A percentile compares a stretch with the other conserved stretches of the same genome.
Conservation (phyloP, 1,140 invertebrate genomes). For the Dendrolimus kikuchii region DNA sequence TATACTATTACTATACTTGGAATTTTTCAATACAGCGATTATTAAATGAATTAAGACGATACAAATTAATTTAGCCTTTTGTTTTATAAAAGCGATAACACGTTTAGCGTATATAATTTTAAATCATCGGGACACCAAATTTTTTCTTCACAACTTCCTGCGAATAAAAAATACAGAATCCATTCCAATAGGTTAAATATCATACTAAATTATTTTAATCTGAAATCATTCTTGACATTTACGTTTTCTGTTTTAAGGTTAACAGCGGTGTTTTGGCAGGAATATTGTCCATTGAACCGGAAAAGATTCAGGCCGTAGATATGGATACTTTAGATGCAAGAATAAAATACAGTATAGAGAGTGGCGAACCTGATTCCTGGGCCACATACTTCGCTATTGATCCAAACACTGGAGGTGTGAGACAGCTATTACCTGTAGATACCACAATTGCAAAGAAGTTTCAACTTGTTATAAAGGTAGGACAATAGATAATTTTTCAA, state of each 20-base stretch:
- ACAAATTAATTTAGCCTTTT: no score
- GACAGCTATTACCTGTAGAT: conserved; percentile 86
- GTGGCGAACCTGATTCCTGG: conserved; percentile 83
- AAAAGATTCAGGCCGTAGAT: conserved; percentile 90
- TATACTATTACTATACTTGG: not conserved
- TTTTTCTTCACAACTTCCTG: no score
- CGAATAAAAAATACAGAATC: no score
- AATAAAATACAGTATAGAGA: conserved; percentile 86
- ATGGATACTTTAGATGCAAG: conserved; percentile 89
- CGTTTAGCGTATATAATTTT: no score
- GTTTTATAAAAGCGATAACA: no score
- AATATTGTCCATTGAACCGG: conserved; percentile 86
- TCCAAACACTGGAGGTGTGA: conserved; percentile 82
- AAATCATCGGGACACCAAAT: no score
- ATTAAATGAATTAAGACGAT: no score
- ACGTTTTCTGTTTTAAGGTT: conserved; percentile 73
- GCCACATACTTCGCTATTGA: conserved; percentile 89
- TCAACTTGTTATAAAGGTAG: conserved; percentile 73
- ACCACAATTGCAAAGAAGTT: conserved; percentile 82
- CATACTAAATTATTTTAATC: no score
- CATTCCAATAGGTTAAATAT: no score
- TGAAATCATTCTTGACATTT: not conserved
- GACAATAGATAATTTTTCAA: not conserved
- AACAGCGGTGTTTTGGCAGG: conserved; percentile 86
- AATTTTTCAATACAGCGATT: no score